Evolutionary conservation across 2,797 vertebrate genomes (phyloP).

Genomic region (Channa striata): DNA sequence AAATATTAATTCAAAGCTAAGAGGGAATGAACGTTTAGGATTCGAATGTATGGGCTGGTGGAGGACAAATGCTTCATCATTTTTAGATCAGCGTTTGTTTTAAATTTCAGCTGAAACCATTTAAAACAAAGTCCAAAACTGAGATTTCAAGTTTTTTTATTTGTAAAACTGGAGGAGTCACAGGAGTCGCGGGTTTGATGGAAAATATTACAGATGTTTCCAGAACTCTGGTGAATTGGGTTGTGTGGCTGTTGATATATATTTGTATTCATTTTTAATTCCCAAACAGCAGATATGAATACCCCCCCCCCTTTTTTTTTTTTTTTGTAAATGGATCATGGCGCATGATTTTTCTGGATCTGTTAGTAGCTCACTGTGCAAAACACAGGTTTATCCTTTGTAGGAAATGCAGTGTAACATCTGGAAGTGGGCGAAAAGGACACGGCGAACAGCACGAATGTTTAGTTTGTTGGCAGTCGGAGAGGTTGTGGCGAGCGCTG

Average conservation of each 20-base stretch:
- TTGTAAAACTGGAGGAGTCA: background rate
- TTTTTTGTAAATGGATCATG: background rate
- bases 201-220: conserved; percentile 42
- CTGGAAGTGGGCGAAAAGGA: background rate
- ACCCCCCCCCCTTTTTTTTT: background rate
- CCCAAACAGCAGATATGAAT: background rate
- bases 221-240: background rate
- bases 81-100: background rate
- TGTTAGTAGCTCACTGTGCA: background rate
- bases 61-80: background rate
- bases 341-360: background rate
- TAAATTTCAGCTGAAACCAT: no score
- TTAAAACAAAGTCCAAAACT: no score
- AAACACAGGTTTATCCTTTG: background rate
- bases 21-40: conserved; percentile 4
- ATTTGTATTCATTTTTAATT: background rate
- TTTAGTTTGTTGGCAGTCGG: background rate
- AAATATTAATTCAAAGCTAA: conserved; percentile 25
- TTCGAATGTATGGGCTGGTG: background rate
- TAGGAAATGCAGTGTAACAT: conserved; percentile 14
- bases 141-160: background rate
- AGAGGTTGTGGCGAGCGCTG: conserved; percentile 18
- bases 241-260: background rate
- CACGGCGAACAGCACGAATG: background rate
- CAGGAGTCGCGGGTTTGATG: background rate